Percentiles rank a stretch among this genome's conserved stretches.
phyloP scores from a whole-genome alignment of 2,113 vertebrate genomes.

The Prunella himalayana region DNA sequence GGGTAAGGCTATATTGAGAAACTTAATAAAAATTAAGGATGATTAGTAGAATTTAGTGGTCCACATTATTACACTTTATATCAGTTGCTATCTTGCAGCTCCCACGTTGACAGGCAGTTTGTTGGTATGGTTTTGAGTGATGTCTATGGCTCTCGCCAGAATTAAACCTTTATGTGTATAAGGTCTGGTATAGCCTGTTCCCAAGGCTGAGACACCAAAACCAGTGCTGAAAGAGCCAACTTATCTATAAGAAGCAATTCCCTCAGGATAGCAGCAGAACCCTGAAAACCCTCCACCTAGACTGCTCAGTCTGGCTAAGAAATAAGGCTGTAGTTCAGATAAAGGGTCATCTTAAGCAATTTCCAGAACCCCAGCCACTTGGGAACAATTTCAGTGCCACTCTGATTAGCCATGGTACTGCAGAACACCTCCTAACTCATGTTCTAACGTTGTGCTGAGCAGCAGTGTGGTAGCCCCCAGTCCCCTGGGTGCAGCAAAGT shows the following conservation, averaged over 20 bases:
- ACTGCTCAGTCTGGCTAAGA: neutral
- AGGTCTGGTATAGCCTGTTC: neutral
- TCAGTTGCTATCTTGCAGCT: neutral
- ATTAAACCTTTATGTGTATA: neutral
- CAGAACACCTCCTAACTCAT: neutral
- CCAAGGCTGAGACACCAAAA: neutral
- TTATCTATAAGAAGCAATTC: neutral
- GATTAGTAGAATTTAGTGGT: neutral
- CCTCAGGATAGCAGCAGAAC: neutral
- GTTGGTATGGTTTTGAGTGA: neutral
- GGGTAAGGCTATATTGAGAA: neutral
- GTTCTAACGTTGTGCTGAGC: neutral
- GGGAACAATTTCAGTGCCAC: neutral
- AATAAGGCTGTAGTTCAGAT: neutral
- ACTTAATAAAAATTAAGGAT: neutral
- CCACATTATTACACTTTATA: neutral
- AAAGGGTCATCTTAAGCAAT: neutral
- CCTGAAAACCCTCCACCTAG: neutral
- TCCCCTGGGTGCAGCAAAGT: neutral
- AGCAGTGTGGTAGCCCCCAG: neutral
- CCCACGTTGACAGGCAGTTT: neutral
- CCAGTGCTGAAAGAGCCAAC: neutral
- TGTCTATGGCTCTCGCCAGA: neutral
- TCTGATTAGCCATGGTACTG: neutral
- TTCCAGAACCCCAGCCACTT: neutral